These are phyloP conservation scores for Limulus polyphemus DNA, from an alignment of 2,888 invertebrate genomes.

Conservation along the genomic window DNA sequence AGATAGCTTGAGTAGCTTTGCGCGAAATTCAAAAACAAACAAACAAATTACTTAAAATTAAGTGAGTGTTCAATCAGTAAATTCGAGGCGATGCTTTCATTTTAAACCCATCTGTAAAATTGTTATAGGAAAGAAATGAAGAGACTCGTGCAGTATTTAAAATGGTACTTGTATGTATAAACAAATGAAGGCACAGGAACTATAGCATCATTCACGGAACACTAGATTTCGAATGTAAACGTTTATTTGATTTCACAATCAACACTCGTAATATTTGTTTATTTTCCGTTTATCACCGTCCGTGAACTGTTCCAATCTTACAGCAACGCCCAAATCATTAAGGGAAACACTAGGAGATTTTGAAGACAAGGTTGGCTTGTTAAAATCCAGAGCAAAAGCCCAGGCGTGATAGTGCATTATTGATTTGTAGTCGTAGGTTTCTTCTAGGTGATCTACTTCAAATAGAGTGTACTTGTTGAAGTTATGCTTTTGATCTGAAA, in stretches of 20 bases:
- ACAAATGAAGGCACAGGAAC: too few species aligned
- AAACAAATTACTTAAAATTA: too few species aligned
- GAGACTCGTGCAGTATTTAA: too few species aligned
- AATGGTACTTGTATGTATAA: too few species aligned
- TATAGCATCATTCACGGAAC: too few species aligned
- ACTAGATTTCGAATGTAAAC: too few species aligned
- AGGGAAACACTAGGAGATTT: not conserved
- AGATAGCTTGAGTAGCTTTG: too few species aligned
- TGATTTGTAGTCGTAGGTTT: constrained; percentile 13
- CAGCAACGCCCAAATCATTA: constrained; percentile 8
- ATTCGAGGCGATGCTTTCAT: too few species aligned
- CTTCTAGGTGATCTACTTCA: constrained; percentile 1
- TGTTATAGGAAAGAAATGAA: too few species aligned
- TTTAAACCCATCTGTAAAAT: too few species aligned
- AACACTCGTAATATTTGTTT: constrained; percentile 17
- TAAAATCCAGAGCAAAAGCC: constrained; percentile 10
- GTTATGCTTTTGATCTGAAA: constrained; percentile 9
- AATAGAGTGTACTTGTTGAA: constrained; percentile 8
- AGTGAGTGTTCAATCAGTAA: too few species aligned
- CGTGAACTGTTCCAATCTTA: constrained; percentile 7
- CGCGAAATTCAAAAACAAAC: too few species aligned
- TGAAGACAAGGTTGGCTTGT: constrained; percentile 7
- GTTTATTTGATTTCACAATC: not conserved
- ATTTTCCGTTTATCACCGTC: constrained; percentile 15
- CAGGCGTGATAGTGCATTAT: constrained; percentile 16